These are phyloP conservation scores for Xylocopa sonorina DNA, from an alignment of 1,140 invertebrate genomes.

Conservation along the genomic window DNA sequence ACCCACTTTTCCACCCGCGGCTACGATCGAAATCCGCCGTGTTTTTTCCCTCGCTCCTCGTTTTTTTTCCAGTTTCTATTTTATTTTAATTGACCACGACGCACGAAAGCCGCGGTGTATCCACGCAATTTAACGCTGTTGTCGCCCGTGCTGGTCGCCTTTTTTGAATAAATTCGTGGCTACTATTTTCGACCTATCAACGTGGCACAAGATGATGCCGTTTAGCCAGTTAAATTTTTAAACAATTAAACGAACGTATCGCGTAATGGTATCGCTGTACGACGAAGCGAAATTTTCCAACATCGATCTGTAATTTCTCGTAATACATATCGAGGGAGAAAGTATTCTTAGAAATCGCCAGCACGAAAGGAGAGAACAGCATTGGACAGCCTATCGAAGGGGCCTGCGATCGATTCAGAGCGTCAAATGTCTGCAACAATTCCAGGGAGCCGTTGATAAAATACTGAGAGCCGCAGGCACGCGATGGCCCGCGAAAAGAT, in stretches of 20 bases:
- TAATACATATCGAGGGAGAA: too few species aligned
- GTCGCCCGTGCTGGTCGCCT: background rate
- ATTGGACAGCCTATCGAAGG: too few species aligned
- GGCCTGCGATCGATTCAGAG: too few species aligned
- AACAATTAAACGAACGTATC: too few species aligned
- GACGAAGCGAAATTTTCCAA: too few species aligned
- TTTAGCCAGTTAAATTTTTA: too few species aligned
- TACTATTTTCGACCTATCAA: background rate
- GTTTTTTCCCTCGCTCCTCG: background rate
- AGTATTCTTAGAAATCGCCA: too few species aligned
- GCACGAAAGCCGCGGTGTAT: background rate
- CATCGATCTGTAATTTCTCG: too few species aligned
- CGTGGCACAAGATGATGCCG: too few species aligned
- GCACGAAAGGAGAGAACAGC: too few species aligned
- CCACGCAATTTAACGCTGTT: background rate
- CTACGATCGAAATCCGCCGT: conserved; percentile 32
- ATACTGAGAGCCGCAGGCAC: conserved; percentile 2
- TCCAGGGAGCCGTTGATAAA: background rate
- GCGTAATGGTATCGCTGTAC: too few species aligned
- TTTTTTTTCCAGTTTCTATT: background rate
- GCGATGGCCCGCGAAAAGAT: background rate
- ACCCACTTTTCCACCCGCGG: conserved; percentile 29
- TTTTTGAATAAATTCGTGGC: conserved; percentile 19
- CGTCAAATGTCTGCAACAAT: too few species aligned
- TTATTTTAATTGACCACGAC: background rate